A percentile compares a stretch with the other conserved stretches of the same genome.
Evolutionary conservation across 2,113 vertebrate genomes (phyloP).

Genomic region (Chamaetylas fuelleborni): DNA sequence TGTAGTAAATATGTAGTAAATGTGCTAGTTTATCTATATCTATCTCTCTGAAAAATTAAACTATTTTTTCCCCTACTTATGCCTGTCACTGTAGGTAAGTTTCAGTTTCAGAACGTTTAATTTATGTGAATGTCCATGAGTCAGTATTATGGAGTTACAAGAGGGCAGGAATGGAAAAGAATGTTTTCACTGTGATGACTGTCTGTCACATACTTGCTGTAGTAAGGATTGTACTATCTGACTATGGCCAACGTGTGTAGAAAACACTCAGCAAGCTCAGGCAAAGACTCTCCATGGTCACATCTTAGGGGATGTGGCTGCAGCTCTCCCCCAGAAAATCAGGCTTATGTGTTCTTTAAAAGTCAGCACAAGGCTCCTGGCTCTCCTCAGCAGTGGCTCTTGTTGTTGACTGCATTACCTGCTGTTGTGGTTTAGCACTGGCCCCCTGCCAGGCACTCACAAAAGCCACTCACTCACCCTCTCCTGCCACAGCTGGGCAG

Average conservation of each 20-base stretch:
- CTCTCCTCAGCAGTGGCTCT: not conserved
- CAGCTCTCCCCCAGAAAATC: not conserved
- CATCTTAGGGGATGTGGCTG: not conserved
- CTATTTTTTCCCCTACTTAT: not conserved
- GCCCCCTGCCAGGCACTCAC: not conserved
- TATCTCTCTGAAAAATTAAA: not conserved
- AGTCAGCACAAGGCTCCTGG: not conserved
- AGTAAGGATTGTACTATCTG: not conserved
- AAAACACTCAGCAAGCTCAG: not conserved
- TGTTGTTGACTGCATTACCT: not conserved
- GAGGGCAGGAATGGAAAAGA: not conserved
- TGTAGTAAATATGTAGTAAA: constrained; percentile 2
- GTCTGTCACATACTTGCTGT: not conserved
- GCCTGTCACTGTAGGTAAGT: not conserved
- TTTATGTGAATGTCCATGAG: not conserved
- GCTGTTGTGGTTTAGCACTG: not conserved
- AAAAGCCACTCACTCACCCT: fast-evolving
- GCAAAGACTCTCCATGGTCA: not conserved
- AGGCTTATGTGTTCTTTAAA: fast-evolving
- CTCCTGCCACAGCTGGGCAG: not conserved
- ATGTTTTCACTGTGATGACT: not conserved
- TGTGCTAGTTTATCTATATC: not conserved
- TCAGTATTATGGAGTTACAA: not conserved
- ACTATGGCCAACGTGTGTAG: not conserved
- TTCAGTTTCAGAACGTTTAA: not conserved